phyloP scores from a whole-genome alignment of 1,140 invertebrate genomes.

The Trichomalopsis sarcophagae region DNA sequence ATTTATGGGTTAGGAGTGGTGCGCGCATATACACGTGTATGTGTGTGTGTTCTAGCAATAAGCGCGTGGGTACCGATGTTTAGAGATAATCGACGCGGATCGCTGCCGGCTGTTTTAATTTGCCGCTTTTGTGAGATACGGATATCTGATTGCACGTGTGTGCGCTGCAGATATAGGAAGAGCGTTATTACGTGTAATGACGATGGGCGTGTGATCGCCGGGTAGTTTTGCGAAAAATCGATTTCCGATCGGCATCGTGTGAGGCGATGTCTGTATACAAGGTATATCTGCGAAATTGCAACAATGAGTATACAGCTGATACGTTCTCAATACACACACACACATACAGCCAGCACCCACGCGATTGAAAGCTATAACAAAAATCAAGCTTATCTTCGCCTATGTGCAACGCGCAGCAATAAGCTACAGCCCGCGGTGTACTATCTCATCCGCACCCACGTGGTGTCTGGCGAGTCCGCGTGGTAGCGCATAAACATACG shows the following conservation, averaged over 20 bases:
- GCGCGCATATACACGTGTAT: no score
- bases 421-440: not conserved
- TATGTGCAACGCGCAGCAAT: not conserved
- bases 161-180: not conserved
- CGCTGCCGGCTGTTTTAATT: not conserved
- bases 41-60: no score
- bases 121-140: not conserved
- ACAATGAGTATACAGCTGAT: not conserved
- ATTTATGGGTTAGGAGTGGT: not conserved
- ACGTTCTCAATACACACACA: not conserved
- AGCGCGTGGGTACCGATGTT: not conserved
- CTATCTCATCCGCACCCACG: constrained; percentile 26
- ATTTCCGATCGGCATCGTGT: not conserved
- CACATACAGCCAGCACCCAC: not conserved
- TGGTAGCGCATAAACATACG: not conserved
- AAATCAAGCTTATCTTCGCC: not conserved
- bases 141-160: no score
- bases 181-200: not conserved
- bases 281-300: not conserved
- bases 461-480: not conserved
- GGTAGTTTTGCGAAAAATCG: no score
- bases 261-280: not conserved
- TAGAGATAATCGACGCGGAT: not conserved
- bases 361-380: not conserved
- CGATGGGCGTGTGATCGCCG: not conserved